These are phyloP conservation scores for Caenorhabditis drosophilae DNA, from an alignment of 2,888 invertebrate species.

Conservation along the genomic window DNA sequence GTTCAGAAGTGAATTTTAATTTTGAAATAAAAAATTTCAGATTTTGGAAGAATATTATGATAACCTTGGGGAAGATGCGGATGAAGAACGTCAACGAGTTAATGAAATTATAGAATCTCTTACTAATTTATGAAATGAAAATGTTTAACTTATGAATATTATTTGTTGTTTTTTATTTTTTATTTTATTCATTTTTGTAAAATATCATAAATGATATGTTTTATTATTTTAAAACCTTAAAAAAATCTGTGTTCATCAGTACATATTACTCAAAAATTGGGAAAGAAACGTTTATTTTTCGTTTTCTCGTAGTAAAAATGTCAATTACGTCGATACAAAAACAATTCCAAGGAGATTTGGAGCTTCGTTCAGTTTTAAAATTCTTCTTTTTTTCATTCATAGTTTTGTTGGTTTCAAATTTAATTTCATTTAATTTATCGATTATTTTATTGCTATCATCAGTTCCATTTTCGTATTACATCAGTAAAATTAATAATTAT, in stretches of 20 bases:
- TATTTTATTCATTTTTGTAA: constrained; percentile 1
- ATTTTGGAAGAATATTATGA: constrained; percentile 49
- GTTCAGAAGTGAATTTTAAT: constrained; percentile 1
- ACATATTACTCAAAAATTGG: too few relatives aligned
- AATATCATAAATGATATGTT: neutral
- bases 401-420: neutral
- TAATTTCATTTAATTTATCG: neutral
- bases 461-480: neutral
- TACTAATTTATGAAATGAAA: constrained; percentile 9
- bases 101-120: constrained; percentile 33
- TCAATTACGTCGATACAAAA: neutral
- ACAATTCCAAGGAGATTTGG: constrained; percentile 4
- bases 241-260: too few relatives aligned
- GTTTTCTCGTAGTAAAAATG: neutral
- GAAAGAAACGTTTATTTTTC: too few relatives aligned
- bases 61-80: constrained; percentile 51
- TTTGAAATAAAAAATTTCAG: constrained; percentile 17
- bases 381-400: neutral
- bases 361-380: constrained; percentile 4
- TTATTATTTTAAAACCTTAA: too few relatives aligned
- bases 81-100: constrained; percentile 37
- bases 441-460: neutral
- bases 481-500: neutral
- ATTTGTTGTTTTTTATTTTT: neutral
- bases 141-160: neutral